Evolutionary conservation across 1,140 invertebrate species (phyloP).

Genomic region (Lepidurus apus): DNA sequence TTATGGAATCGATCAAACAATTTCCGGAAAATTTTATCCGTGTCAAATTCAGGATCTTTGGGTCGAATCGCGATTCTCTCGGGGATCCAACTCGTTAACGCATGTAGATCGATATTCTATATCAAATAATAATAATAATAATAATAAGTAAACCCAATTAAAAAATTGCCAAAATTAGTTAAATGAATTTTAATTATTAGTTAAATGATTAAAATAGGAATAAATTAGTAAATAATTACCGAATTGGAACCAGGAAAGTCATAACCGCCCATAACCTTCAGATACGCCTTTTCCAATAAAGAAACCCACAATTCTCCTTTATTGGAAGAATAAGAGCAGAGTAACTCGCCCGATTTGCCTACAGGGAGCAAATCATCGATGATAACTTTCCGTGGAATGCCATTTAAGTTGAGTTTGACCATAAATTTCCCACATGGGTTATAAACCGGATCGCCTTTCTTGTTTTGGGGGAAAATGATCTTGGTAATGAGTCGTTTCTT

Average conservation of each 20-base stretch:
- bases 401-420: conserved; percentile 91
- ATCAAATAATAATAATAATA: no score
- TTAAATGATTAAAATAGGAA: not conserved
- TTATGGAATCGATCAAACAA: conserved; percentile 67
- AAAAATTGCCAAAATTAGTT: no score
- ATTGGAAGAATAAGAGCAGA: conserved; percentile 64
- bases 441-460: conserved; percentile 74
- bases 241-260: conserved; percentile 98
- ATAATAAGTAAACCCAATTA: no score
- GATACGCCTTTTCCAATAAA: conserved; percentile 92
- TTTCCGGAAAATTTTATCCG: conserved; percentile 70
- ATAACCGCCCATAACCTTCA: conserved; percentile 97
- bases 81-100: conserved; percentile 95
- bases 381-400: conserved; percentile 82
- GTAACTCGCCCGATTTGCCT: conserved; percentile 65
- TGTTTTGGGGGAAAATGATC: conserved; percentile 91
- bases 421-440: conserved; percentile 98
- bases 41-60: conserved; percentile 66
- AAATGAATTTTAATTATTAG: no score
- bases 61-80: conserved; percentile 72
- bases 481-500: conserved; percentile 81
- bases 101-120: conserved; percentile 94
- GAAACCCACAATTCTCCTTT: conserved; percentile 94
- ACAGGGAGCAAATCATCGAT: conserved; percentile 91
- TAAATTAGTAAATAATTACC: conserved; percentile 54